These are phyloP conservation scores for Thunnus thynnus DNA, from an alignment of 2,113 vertebrate species.

Conservation along the genomic window DNA sequence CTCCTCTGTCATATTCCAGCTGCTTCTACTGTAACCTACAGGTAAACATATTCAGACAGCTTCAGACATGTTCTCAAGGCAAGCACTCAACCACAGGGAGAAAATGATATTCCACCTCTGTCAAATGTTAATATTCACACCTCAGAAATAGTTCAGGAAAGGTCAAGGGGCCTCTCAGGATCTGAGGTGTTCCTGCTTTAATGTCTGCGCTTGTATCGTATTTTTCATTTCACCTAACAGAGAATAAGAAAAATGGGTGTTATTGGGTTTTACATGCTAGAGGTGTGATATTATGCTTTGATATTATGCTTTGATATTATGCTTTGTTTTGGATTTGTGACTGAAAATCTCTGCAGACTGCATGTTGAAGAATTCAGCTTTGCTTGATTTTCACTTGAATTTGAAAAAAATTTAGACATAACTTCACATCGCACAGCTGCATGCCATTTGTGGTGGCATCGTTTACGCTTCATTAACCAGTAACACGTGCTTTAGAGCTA, in stretches of 20 bases:
- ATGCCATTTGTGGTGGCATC: too few relatives aligned
- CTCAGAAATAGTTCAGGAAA: constrained; percentile 20
- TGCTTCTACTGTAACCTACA: constrained; percentile 48
- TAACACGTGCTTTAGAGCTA: too few relatives aligned
- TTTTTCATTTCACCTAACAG: neutral
- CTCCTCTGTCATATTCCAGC: constrained; percentile 32
- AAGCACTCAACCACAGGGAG: constrained; percentile 31
- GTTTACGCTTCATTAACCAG: too few relatives aligned
- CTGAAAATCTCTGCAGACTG: too few relatives aligned
- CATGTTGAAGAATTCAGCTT: too few relatives aligned
- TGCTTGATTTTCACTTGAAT: too few relatives aligned
- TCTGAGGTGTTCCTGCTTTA: neutral
- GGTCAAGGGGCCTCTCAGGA: neutral
- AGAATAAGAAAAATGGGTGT: neutral
- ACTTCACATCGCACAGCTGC: too few relatives aligned
- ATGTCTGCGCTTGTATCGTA: neutral
- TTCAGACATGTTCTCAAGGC: constrained; percentile 59
- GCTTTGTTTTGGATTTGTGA: too few relatives aligned
- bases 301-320: too few relatives aligned
- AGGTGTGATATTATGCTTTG: neutral
- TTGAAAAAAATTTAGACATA: too few relatives aligned
- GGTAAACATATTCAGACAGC: constrained; percentile 50
- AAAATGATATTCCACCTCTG: constrained; percentile 46
- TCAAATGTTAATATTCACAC: constrained; percentile 20
- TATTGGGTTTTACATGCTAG: neutral